phyloP scores from a whole-genome alignment of 1,140 invertebrate species.

The Drosophila nannoptera region DNA sequence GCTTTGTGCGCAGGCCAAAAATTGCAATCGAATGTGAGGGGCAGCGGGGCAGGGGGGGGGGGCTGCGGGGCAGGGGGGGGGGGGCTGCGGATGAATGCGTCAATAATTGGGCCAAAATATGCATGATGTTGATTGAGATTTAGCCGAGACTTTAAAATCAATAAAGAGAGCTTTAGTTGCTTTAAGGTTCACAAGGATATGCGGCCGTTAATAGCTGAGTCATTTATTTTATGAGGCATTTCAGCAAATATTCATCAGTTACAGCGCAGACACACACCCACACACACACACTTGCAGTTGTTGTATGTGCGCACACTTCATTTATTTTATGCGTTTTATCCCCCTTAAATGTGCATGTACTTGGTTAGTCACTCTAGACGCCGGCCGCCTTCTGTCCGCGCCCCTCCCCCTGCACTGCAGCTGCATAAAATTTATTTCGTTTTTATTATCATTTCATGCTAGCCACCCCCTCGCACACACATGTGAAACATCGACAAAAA shows the following conservation, averaged over 20 bases:
- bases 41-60: not conserved
- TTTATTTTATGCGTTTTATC: conserved; percentile 68
- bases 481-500: conserved; percentile 42
- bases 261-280: conserved; percentile 3
- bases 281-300: not conserved
- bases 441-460: conserved; percentile 75
- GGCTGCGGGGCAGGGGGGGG: not conserved
- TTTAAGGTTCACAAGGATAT: not conserved
- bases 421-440: conserved; percentile 75
- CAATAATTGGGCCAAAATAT: too few species aligned
- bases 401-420: conserved; percentile 30
- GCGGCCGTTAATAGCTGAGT: conserved; percentile 46
- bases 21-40: not conserved
- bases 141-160: conserved; percentile 24
- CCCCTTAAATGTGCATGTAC: conserved; percentile 65
- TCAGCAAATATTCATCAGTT: conserved; percentile 41
- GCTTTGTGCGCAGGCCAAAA: conserved; percentile 12
- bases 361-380: conserved; percentile 60
- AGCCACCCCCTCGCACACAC: conserved; percentile 23
- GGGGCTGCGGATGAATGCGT: too few species aligned
- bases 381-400: conserved; percentile 3
- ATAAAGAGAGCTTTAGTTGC: conserved; percentile 21
- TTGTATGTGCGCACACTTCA: conserved; percentile 51
- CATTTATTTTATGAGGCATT: conserved; percentile 54
- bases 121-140: not conserved